A percentile compares a stretch with the other conserved stretches of the same genome.
phyloP scores from a whole-genome alignment of 2,888 invertebrate species.

The Hermaeophaga mercurialis region DNA sequence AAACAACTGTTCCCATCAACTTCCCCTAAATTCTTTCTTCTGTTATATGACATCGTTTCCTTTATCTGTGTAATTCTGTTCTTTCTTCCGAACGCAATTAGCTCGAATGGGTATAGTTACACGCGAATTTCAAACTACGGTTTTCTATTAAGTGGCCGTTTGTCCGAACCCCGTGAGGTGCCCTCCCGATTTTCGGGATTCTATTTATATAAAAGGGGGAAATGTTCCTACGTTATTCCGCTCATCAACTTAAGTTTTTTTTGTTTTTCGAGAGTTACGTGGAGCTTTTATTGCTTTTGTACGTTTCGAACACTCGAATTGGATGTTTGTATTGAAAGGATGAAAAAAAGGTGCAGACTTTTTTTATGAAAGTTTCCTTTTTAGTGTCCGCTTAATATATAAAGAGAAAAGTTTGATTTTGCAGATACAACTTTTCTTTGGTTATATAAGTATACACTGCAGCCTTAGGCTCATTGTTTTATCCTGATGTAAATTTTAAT shows the following conservation, averaged over 20 bases:
- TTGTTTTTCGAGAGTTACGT: slow-evolving; percentile 16
- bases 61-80: slow-evolving; percentile 40
- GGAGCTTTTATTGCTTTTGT: slow-evolving; percentile 18
- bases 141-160: slow-evolving; percentile 49
- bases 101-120: slow-evolving; percentile 51
- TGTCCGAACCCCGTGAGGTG: slow-evolving; percentile 35
- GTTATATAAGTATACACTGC: no score
- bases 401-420: no score
- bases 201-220: slow-evolving; percentile 31
- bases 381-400: no score
- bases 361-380: no score
- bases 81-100: slow-evolving; percentile 49
- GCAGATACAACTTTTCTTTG: no score
- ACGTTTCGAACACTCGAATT: slow-evolving; percentile 8
- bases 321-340: slow-evolving; percentile 8
- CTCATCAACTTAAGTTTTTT: slow-evolving; percentile 19
- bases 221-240: slow-evolving; percentile 18
- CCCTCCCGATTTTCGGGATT: slow-evolving; percentile 20
- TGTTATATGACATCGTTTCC: slow-evolving; percentile 30
- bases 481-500: no score
- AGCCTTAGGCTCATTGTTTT: no score
- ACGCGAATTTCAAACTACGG: slow-evolving; percentile 51
- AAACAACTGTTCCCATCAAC: slow-evolving; percentile 5
- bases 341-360: not conserved
- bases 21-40: slow-evolving; percentile 4